A percentile compares a stretch with the other conserved stretches of the same genome.
Conservation (phyloP, 30 jellyfish, hydroid and myxozoan genomes). For the Turritopsis dohrnii region DNA sequence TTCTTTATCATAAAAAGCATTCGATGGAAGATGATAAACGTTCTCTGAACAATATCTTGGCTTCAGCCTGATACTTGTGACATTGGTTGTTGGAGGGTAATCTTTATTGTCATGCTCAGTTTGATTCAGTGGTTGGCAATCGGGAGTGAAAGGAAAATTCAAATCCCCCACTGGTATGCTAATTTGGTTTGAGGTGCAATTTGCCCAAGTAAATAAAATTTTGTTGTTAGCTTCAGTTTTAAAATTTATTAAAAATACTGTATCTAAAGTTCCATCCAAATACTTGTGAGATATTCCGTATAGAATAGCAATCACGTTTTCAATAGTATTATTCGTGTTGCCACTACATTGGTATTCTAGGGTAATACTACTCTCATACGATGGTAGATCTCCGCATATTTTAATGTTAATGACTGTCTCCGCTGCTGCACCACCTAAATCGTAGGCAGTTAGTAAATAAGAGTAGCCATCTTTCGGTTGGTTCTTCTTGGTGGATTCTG, state of each 20-base stretch:
- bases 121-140: not conserved
- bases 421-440: slow-evolving; percentile 29
- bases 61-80: not conserved
- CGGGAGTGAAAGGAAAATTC: not conserved
- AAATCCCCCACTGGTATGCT: not conserved
- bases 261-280: slow-evolving; percentile 11
- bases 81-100: slow-evolving; percentile 22
- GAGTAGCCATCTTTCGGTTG: slow-evolving; percentile 49
- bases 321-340: not conserved
- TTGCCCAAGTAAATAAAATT: slow-evolving; percentile 7
- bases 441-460: slow-evolving; percentile 34
- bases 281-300: slow-evolving; percentile 10
- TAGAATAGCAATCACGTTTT: not conserved
- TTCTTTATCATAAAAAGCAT: slow-evolving; percentile 34
- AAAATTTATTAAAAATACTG: not conserved
- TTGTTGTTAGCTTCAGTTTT: slow-evolving; percentile 4
- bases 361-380: slow-evolving; percentile 18
- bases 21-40: slow-evolving; percentile 22
- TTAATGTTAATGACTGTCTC: not conserved
- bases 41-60: slow-evolving; percentile 9
- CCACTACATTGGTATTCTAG: not conserved
- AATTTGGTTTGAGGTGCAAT: not conserved
- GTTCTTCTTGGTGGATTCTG: slow-evolving; percentile 30
- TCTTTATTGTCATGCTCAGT: not conserved
- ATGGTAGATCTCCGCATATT: slow-evolving; percentile 23